Percentiles rank a stretch among this genome's conserved stretches.
Evolutionary conservation across 2,888 invertebrate species (phyloP).

Genomic region (Tenthredo amoena): DNA sequence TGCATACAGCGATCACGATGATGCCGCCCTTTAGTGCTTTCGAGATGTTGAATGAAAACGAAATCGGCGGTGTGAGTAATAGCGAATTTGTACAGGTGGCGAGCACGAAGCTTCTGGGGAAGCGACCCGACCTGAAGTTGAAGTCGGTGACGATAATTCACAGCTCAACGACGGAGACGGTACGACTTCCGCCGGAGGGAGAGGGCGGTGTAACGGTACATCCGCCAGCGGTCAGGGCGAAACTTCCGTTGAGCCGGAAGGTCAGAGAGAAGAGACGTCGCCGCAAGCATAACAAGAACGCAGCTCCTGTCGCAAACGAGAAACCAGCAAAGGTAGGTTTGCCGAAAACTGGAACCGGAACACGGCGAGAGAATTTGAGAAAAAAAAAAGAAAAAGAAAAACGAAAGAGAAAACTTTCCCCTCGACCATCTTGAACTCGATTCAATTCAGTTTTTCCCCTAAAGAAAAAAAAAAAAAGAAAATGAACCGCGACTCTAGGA

Average conservation of each 20-base stretch:
- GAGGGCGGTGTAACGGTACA: slow-evolving; percentile 90
- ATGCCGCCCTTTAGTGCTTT: background rate
- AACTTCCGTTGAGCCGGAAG: slow-evolving; percentile 92
- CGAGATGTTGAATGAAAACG: background rate
- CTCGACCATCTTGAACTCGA: background rate
- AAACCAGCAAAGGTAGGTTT: slow-evolving; percentile 78
- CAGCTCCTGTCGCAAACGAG: slow-evolving; percentile 73
- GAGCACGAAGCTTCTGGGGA: slow-evolving; percentile 90
- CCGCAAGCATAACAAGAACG: slow-evolving; percentile 78
- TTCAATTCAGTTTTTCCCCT: background rate
- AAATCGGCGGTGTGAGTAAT: background rate
- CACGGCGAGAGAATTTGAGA: no score
- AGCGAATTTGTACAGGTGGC: slow-evolving; percentile 81
- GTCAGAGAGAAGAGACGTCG: slow-evolving; percentile 84
- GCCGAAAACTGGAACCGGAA: background rate
- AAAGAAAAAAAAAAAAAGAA: background rate
- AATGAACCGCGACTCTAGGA: background rate
- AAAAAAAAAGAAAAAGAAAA: background rate
- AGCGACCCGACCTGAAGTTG: slow-evolving; percentile 88
- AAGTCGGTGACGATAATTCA: slow-evolving; percentile 94
- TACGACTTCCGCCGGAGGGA: slow-evolving; percentile 87
- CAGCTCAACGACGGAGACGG: slow-evolving; percentile 93
- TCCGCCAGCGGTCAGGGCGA: slow-evolving; percentile 90
- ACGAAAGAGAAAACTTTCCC: background rate
- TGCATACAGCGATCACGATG: background rate